Evolutionary conservation across 2,888 invertebrate genomes (phyloP).

Genomic region (Notocelia uddmanniana): DNA sequence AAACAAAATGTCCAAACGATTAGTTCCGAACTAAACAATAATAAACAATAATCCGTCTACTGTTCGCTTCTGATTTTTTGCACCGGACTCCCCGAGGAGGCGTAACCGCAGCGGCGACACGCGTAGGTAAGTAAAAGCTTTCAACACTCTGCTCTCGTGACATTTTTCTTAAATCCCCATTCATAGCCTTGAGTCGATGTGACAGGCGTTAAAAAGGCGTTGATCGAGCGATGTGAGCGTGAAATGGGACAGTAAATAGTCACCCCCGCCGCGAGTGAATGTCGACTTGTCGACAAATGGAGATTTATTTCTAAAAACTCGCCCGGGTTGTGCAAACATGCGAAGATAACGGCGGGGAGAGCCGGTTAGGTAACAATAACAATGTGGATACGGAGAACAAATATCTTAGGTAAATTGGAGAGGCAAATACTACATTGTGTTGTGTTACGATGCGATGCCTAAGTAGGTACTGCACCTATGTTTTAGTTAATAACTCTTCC

Average conservation of each 20-base stretch:
- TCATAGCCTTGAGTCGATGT: slow-evolving; percentile 39
- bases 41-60: slow-evolving; percentile 66
- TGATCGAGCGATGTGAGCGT: slow-evolving; percentile 60
- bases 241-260: slow-evolving; percentile 58
- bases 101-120: slow-evolving; percentile 55
- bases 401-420: slow-evolving; percentile 60
- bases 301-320: slow-evolving; percentile 73
- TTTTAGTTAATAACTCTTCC: slow-evolving; percentile 1
- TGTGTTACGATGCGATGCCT: slow-evolving; percentile 51
- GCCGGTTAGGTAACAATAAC: slow-evolving; percentile 60
- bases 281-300: slow-evolving; percentile 73
- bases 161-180: slow-evolving; percentile 47
- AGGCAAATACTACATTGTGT: slow-evolving; percentile 64
- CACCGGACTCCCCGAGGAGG: slow-evolving; percentile 59
- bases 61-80: slow-evolving; percentile 66
- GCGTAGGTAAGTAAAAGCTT: slow-evolving; percentile 60
- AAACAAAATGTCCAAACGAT: slow-evolving; percentile 56
- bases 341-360: slow-evolving; percentile 65
- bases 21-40: slow-evolving; percentile 63
- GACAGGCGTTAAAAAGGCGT: slow-evolving; percentile 53
- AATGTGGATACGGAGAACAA: slow-evolving; percentile 62
- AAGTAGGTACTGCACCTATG: background rate
- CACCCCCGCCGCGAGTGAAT: slow-evolving; percentile 68
- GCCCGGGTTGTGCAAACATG: slow-evolving; percentile 73
- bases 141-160: slow-evolving; percentile 62